Percentiles rank a stretch among this genome's conserved stretches.
Evolutionary conservation across 2,113 vertebrate genomes (phyloP).

Genomic region (Corynorhinus townsendii): DNA sequence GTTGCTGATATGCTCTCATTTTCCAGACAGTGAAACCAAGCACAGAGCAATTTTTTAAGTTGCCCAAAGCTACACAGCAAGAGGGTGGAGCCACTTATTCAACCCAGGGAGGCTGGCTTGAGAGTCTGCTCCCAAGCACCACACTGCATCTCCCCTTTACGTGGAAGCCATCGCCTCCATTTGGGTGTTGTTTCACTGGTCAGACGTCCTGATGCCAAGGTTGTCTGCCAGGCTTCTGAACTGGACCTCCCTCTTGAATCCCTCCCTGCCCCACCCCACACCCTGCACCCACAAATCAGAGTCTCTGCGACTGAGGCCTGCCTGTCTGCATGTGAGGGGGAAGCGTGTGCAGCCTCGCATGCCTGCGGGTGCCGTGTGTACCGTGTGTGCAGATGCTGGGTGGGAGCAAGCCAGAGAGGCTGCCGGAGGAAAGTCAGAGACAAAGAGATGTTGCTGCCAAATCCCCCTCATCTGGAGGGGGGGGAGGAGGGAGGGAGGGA

Average conservation of each 20-base stretch:
- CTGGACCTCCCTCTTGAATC: not conserved
- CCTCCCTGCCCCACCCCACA: no score
- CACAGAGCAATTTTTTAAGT: not conserved
- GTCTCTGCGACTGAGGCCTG: not conserved
- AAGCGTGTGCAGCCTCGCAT: rapidly evolving
- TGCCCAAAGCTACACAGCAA: not conserved
- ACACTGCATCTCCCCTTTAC: rapidly evolving
- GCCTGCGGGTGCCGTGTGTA: not conserved
- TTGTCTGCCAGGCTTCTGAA: not conserved
- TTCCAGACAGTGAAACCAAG: not conserved
- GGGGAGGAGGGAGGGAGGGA: not conserved
- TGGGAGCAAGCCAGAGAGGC: slow-evolving; percentile 13
- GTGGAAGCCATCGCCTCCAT: not conserved
- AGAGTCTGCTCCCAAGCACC: not conserved
- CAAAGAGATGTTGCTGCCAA: slow-evolving; percentile 58
- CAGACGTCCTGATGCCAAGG: not conserved
- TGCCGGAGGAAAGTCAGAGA: not conserved
- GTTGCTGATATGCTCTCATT: not conserved
- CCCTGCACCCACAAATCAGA: not conserved
- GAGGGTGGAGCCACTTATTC: not conserved
- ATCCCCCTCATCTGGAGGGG: slow-evolving; percentile 22
- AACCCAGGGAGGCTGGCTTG: no score
- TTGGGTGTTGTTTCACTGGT: not conserved
- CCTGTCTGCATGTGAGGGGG: not conserved
- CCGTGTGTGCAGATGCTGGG: not conserved